These are phyloP conservation scores for Diplolepis rosae DNA, from an alignment of 2,888 invertebrate genomes.

Conservation along the genomic window DNA sequence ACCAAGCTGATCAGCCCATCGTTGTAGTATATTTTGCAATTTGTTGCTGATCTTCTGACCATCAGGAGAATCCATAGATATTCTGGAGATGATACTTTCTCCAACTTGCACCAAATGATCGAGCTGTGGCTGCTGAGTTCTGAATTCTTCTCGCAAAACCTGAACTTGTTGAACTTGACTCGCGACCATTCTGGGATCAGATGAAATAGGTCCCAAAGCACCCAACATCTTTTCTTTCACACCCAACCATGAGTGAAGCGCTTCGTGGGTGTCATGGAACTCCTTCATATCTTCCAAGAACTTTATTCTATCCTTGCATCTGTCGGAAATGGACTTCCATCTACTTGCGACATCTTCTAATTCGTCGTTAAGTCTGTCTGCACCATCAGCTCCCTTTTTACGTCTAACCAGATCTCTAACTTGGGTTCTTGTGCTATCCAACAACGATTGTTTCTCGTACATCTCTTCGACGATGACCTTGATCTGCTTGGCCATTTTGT, in stretches of 20 bases:
- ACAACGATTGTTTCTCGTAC: slow-evolving; percentile 92
- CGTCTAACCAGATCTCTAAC: slow-evolving; percentile 90
- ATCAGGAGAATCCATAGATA: slow-evolving; percentile 77
- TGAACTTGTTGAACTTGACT: slow-evolving; percentile 94
- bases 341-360: slow-evolving; percentile 87
- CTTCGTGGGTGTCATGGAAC: slow-evolving; percentile 92
- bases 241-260: slow-evolving; percentile 88
- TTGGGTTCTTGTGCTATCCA: slow-evolving; percentile 92
- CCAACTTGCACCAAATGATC: slow-evolving; percentile 89
- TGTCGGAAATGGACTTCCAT: slow-evolving; percentile 90
- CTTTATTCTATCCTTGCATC: slow-evolving; percentile 84
- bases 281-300: slow-evolving; percentile 91
- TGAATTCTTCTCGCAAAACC: slow-evolving; percentile 95
- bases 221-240: slow-evolving; percentile 97
- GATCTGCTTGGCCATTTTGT: slow-evolving; percentile 88
- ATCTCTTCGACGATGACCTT: slow-evolving; percentile 91
- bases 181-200: slow-evolving; percentile 95
- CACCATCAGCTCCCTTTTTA: slow-evolving; percentile 89
- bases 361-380: slow-evolving; percentile 88
- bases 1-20: slow-evolving; percentile 87
- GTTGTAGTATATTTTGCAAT: slow-evolving; percentile 81
- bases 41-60: slow-evolving; percentile 82
- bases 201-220: slow-evolving; percentile 95
- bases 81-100: slow-evolving; percentile 80
- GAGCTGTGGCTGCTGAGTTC: slow-evolving; percentile 92